Evolutionary conservation across 92 coral and sea anemone species (phyloP).

Genomic region (Siderastrea radians): DNA sequence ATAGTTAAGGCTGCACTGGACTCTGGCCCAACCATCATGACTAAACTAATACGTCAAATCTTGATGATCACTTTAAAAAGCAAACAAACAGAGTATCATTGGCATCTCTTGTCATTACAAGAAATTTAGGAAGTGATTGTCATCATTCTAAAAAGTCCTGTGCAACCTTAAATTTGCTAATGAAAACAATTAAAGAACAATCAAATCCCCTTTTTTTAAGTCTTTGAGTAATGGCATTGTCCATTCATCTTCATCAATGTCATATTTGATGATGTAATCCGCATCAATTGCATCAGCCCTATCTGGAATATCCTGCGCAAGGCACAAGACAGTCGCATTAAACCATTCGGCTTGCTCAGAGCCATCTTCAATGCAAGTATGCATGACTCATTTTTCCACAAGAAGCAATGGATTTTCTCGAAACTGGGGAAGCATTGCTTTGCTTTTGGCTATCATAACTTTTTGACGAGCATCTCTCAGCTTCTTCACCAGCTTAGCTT

Average conservation of each 20-base stretch:
- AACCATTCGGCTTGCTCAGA: slow-evolving; percentile 49
- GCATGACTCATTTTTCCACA: slow-evolving; percentile 44
- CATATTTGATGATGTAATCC: slow-evolving; percentile 20
- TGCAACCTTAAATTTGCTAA: neutral
- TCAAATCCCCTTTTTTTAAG: slow-evolving; percentile 51
- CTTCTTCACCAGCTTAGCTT: slow-evolving; percentile 34
- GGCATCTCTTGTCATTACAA: neutral
- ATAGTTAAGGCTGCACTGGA: neutral
- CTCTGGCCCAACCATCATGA: neutral
- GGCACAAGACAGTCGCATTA: slow-evolving; percentile 44
- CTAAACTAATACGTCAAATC: neutral
- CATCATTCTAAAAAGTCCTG: neutral
- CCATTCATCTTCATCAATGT: neutral
- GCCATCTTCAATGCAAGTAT: slow-evolving; percentile 24
- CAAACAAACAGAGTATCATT: neutral
- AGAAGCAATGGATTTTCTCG: slow-evolving; percentile 37
- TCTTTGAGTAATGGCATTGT: slow-evolving; percentile 11
- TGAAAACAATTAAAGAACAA: slow-evolving; percentile 22
- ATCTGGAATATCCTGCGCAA: slow-evolving; percentile 35
- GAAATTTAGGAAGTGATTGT: neutral
- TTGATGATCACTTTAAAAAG: neutral
- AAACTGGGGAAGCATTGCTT: slow-evolving; percentile 32
- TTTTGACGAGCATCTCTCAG: slow-evolving; percentile 36
- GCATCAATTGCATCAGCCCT: slow-evolving; percentile 15
- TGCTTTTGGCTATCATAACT: slow-evolving; percentile 3